Evolutionary conservation across 2,888 invertebrate genomes (phyloP).

Genomic region (Xylota segnis): DNA sequence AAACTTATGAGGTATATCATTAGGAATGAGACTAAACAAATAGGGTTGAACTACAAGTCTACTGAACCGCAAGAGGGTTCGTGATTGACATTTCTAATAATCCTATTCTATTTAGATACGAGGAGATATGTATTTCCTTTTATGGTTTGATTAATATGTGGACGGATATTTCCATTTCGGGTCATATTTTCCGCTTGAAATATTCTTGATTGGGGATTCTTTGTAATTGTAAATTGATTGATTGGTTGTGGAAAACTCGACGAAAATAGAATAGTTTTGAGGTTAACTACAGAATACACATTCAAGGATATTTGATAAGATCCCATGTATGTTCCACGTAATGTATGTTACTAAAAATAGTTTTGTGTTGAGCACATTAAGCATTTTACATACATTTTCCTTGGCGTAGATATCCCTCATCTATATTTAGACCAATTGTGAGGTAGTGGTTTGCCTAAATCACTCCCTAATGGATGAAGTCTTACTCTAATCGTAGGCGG

Average conservation of each 20-base stretch:
- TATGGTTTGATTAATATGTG: conserved; percentile 33
- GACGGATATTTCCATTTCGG: conserved; percentile 33
- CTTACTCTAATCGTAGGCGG: no score
- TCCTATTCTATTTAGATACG: conserved; percentile 12
- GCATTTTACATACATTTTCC: neutral
- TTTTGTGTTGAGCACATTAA: neutral
- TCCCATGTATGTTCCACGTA: neutral
- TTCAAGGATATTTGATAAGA: neutral
- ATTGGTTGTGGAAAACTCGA: conserved; percentile 3
- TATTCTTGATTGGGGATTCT: conserved; percentile 3
- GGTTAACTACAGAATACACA: neutral
- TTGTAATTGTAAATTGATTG: conserved; percentile 35
- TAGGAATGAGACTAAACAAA: conserved; percentile 5
- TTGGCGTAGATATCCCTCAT: neutral
- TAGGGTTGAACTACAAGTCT: conserved; percentile 37
- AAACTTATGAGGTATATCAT: neutral
- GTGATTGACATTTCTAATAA: conserved; percentile 54
- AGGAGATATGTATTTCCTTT: conserved; percentile 24
- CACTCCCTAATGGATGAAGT: no score
- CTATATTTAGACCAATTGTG: neutral
- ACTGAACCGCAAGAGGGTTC: conserved; percentile 46
- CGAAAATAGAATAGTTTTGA: conserved; percentile 35
- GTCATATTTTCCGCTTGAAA: conserved; percentile 42
- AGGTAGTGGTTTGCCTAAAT: no score
- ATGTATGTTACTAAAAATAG: neutral